Percentiles rank a stretch among this genome's conserved stretches.
Evolutionary conservation across 1,140 invertebrate species (phyloP).

Genomic region (Trichonephila clavipes): DNA sequence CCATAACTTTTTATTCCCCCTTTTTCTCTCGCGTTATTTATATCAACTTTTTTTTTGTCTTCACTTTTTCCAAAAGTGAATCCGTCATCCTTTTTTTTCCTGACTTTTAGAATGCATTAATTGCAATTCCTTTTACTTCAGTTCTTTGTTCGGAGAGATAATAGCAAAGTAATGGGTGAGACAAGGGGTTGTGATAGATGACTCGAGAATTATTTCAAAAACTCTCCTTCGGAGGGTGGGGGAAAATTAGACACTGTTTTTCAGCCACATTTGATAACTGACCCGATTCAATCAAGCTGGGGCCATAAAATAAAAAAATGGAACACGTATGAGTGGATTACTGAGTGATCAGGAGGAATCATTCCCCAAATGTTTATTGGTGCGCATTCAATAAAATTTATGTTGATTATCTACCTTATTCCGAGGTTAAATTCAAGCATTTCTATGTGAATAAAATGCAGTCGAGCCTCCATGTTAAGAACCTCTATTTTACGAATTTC

Average conservation of each 20-base stretch:
- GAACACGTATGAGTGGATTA: neutral
- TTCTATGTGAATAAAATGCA: too few relatives aligned
- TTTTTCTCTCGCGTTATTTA: neutral
- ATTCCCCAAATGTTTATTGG: neutral
- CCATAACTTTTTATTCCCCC: neutral
- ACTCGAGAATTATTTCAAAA: neutral
- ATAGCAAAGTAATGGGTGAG: neutral
- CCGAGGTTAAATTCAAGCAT: too few relatives aligned
- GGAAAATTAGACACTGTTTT: neutral
- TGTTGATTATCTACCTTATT: too few relatives aligned
- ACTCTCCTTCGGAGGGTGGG: neutral
- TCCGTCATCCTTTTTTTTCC: neutral
- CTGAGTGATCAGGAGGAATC: neutral
- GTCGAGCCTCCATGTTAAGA: too few relatives aligned
- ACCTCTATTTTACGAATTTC: too few relatives aligned
- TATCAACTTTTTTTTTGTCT: constrained; percentile 12
- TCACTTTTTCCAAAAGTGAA: neutral
- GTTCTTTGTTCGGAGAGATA: neutral
- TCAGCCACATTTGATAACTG: neutral
- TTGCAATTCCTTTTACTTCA: neutral
- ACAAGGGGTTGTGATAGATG: neutral
- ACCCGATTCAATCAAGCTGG: neutral
- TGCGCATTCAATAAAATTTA: too few relatives aligned
- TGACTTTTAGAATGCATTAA: constrained; percentile 9
- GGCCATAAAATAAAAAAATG: neutral